These are phyloP conservation scores for Potorous gilbertii DNA, from an alignment of 2,797 vertebrate genomes.

Conservation along the genomic window DNA sequence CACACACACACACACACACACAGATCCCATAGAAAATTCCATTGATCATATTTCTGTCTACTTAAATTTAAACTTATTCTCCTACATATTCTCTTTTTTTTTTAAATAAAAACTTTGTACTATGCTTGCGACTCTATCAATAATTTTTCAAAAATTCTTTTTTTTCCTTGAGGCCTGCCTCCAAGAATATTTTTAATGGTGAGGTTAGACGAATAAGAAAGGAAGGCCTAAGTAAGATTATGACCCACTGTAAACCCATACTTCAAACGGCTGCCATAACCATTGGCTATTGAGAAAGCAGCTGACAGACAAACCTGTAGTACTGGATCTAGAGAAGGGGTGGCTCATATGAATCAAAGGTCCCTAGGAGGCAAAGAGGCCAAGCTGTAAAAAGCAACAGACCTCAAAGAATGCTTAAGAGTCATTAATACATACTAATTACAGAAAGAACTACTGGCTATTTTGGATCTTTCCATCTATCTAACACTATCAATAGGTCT, in stretches of 20 bases:
- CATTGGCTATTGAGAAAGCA: background rate
- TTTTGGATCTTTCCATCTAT: background rate
- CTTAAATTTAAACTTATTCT: background rate
- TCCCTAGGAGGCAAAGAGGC: background rate
- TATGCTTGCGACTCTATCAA: background rate
- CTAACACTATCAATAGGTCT: background rate
- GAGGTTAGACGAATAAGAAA: background rate
- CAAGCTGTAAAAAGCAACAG: background rate
- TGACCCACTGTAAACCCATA: background rate
- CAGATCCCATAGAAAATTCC: background rate
- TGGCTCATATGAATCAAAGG: background rate
- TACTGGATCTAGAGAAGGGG: background rate
- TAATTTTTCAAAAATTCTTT: background rate
- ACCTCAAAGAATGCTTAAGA: background rate
- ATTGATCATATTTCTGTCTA: constrained; percentile 6
- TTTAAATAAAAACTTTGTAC: constrained; percentile 6
- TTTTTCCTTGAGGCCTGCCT: background rate
- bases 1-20: background rate
- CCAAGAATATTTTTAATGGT: constrained; percentile 10
- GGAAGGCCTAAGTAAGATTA: background rate
- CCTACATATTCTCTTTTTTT: constrained; percentile 23
- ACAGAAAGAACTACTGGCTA: background rate
- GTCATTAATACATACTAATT: background rate
- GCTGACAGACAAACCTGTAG: background rate
- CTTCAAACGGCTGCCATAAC: background rate